Evolutionary conservation across 2,797 vertebrate genomes (phyloP).

Genomic region (Gadopsis bispinosus): DNA sequence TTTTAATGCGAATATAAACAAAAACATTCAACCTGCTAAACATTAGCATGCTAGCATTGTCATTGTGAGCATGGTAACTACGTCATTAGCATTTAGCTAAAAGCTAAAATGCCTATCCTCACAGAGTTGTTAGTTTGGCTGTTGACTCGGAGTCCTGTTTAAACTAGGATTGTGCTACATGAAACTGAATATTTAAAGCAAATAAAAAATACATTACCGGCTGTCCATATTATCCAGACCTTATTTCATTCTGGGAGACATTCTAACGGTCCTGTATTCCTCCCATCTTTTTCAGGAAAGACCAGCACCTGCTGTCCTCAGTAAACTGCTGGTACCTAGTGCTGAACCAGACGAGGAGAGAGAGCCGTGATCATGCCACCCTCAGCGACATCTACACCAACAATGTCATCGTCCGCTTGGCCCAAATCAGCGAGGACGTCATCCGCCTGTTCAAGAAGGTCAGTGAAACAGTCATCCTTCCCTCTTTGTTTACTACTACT

Average conservation of each 20-base stretch:
- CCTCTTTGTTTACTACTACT: background rate
- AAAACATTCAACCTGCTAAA: background rate
- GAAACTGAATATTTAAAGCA: background rate
- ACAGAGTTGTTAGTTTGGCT: no score
- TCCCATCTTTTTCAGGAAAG: slow-evolving; percentile 87
- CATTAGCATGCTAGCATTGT: background rate
- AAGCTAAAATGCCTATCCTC: background rate
- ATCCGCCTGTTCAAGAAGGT: slow-evolving; percentile 99
- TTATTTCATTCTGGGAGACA: background rate
- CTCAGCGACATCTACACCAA: slow-evolving; percentile 98
- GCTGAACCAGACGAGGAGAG: slow-evolving; percentile 95
- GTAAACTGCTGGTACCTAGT: slow-evolving; percentile 99
- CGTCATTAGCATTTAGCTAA: background rate
- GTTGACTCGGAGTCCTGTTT: background rate
- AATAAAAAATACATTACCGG: background rate
- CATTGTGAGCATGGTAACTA: background rate
- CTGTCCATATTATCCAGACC: background rate
- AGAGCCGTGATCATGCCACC: slow-evolving; percentile 96
- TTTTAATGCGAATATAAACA: background rate
- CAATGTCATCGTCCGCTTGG: slow-evolving; percentile 95
- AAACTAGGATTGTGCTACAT: background rate
- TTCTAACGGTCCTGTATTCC: slow-evolving; percentile 12
- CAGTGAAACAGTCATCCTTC: slow-evolving; percentile 20
- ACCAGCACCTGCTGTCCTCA: slow-evolving; percentile 95
- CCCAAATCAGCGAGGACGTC: slow-evolving; percentile 97